These are phyloP conservation scores for Clitarchus hookeri DNA, from an alignment of 2,888 invertebrate genomes.

Conservation along the genomic window DNA sequence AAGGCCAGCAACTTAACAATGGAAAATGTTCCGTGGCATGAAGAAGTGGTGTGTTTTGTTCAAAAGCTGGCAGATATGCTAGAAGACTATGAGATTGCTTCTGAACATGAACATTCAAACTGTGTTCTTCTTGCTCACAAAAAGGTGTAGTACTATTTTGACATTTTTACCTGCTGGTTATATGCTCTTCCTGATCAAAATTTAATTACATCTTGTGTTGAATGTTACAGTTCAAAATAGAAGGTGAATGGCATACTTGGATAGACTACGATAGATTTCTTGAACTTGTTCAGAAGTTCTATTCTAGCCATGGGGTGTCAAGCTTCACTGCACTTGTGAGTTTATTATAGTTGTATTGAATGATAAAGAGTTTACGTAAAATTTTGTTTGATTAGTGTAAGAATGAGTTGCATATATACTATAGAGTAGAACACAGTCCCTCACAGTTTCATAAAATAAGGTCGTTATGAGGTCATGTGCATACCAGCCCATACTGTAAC, in stretches of 20 bases:
- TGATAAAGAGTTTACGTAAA: too few relatives aligned
- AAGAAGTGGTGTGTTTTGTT: slow-evolving; percentile 60
- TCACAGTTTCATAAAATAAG: too few relatives aligned
- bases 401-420: too few relatives aligned
- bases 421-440: too few relatives aligned
- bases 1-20: slow-evolving; percentile 59
- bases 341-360: neutral
- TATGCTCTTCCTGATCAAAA: neutral
- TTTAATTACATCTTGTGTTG: neutral
- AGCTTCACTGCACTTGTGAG: slow-evolving; percentile 55
- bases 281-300: slow-evolving; percentile 53
- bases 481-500: too few relatives aligned
- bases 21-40: slow-evolving; percentile 65
- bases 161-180: neutral
- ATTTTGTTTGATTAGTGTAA: too few relatives aligned
- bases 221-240: slow-evolving; percentile 53
- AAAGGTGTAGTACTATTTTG: slow-evolving; percentile 51
- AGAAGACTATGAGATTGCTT: slow-evolving; percentile 59
- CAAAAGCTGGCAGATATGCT: slow-evolving; percentile 53
- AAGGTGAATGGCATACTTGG: slow-evolving; percentile 62
- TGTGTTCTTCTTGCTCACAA: slow-evolving; percentile 60
- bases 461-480: too few relatives aligned
- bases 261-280: slow-evolving; percentile 62
- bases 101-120: slow-evolving; percentile 65
- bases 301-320: slow-evolving; percentile 50